These are phyloP conservation scores for Drosophila sp. DNA, from an alignment of 1,140 invertebrate species.

Conservation along the genomic window DNA sequence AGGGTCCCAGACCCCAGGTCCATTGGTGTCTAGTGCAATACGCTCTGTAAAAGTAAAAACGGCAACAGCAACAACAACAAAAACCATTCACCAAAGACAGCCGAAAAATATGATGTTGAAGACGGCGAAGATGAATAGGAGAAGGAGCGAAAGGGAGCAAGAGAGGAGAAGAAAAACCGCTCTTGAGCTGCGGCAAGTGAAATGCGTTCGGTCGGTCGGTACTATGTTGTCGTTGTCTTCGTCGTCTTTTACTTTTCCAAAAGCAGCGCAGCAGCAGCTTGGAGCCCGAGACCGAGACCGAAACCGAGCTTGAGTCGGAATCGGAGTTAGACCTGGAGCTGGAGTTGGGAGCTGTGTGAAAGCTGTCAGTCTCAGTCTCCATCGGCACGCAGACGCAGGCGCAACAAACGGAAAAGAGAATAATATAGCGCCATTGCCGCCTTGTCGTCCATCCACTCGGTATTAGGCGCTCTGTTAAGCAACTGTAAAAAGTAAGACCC, in stretches of 20 bases:
- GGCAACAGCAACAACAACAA: slow-evolving; percentile 22
- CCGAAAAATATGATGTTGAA: slow-evolving; percentile 35
- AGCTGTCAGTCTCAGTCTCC: slow-evolving; percentile 78
- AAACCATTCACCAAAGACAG: slow-evolving; percentile 56
- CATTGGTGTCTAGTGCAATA: slow-evolving; percentile 43
- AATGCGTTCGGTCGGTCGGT: slow-evolving; percentile 57
- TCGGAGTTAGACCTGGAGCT: slow-evolving; percentile 20
- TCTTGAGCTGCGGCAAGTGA: slow-evolving; percentile 67
- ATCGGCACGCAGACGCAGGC: slow-evolving; percentile 67
- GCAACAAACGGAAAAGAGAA: slow-evolving; percentile 37
- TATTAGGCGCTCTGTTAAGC: slow-evolving; percentile 46
- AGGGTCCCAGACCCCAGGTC: slow-evolving; percentile 3
- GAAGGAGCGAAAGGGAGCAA: slow-evolving; percentile 19
- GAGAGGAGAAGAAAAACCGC: slow-evolving; percentile 32
- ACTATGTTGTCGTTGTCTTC: slow-evolving; percentile 6
- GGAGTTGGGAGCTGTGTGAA: slow-evolving; percentile 61
- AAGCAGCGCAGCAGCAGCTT: slow-evolving; percentile 46
- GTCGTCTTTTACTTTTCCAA: slow-evolving; percentile 73
- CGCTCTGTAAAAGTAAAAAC: slow-evolving; percentile 75
- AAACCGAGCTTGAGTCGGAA: background rate
- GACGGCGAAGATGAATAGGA: slow-evolving; percentile 2
- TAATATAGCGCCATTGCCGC: slow-evolving; percentile 15
- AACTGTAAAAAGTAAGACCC: slow-evolving; percentile 32
- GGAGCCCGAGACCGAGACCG: slow-evolving; percentile 1
- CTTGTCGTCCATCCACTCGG: slow-evolving; percentile 26